A percentile compares a stretch with the other conserved stretches of the same genome.
These are phyloP conservation scores for Austrofundulus limnaeus DNA, from an alignment of 2,113 vertebrate species.

Conservation along the genomic window DNA sequence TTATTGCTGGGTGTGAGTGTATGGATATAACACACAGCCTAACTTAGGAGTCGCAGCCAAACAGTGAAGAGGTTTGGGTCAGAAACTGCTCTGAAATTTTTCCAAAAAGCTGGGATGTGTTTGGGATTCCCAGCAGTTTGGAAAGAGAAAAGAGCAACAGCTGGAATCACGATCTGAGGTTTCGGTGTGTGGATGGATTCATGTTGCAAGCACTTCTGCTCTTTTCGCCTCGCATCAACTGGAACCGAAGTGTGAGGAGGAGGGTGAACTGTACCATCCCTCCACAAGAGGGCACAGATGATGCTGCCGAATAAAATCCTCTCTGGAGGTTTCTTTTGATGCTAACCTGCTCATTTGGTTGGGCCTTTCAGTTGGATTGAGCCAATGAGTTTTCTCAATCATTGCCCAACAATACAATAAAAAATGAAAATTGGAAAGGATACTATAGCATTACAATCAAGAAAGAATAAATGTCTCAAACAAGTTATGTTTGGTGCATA, in stretches of 20 bases:
- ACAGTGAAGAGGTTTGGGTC: constrained; percentile 47
- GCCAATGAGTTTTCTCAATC: background rate
- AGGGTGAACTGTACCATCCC: constrained; percentile 61
- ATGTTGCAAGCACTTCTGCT: constrained; percentile 30
- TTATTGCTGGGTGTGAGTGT: constrained; percentile 58
- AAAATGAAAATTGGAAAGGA: background rate
- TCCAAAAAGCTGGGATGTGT: constrained; percentile 48
- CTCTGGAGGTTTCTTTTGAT: constrained; percentile 7
- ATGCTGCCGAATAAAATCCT: constrained; percentile 35
- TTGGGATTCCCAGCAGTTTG: constrained; percentile 33
- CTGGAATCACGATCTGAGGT: constrained; percentile 2
- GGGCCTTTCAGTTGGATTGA: constrained; percentile 3
- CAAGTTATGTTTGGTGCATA: no score
- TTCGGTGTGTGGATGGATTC: constrained; percentile 20
- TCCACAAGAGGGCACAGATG: constrained; percentile 81
- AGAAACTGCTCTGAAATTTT: constrained; percentile 55
- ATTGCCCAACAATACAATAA: background rate
- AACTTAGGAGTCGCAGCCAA: constrained; percentile 60
- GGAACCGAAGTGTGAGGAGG: background rate
- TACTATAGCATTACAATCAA: background rate
- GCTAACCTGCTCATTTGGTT: constrained; percentile 21
- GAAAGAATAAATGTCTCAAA: background rate
- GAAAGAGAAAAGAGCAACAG: constrained; percentile 20
- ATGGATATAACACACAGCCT: constrained; percentile 31
- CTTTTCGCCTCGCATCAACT: constrained; percentile 20